These are phyloP conservation scores for Anthopleura xanthogrammica DNA, from an alignment of 92 coral and sea anemone genomes.

Conservation along the genomic window DNA sequence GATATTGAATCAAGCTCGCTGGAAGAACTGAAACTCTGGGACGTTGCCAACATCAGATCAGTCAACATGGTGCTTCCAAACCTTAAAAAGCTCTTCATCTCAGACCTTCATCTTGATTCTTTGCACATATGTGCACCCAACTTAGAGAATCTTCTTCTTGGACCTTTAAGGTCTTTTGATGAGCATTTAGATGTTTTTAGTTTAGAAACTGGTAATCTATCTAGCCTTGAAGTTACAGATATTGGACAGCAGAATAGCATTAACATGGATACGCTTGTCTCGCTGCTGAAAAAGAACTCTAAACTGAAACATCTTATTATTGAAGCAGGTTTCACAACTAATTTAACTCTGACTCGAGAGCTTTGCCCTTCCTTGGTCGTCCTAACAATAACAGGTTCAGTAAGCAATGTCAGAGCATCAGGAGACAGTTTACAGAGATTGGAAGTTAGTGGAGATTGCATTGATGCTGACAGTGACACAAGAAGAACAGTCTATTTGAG, in stretches of 20 bases:
- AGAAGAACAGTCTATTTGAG: slow-evolving; percentile 16
- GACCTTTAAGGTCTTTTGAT: slow-evolving; percentile 36
- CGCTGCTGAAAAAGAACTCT: slow-evolving; percentile 28
- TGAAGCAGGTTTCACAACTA: slow-evolving; percentile 11
- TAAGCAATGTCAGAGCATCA: slow-evolving; percentile 16
- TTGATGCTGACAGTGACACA: slow-evolving; percentile 21
- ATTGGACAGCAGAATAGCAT: slow-evolving; percentile 28
- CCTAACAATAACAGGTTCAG: slow-evolving; percentile 38
- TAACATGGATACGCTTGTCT: slow-evolving; percentile 19
- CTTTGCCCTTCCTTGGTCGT: slow-evolving; percentile 41
- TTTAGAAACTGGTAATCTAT: slow-evolving; percentile 34
- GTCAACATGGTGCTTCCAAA: slow-evolving; percentile 38
- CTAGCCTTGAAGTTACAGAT: slow-evolving; percentile 47
- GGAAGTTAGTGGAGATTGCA: slow-evolving; percentile 50
- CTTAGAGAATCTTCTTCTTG: slow-evolving; percentile 46
- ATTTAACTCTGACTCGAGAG: slow-evolving; percentile 12
- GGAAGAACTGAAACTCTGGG: slow-evolving; percentile 47
- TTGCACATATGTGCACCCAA: slow-evolving; percentile 39
- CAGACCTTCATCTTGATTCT: slow-evolving; percentile 48
- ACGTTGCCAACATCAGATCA: slow-evolving; percentile 39
- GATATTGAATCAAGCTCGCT: slow-evolving; percentile 41
- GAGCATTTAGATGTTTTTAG: slow-evolving; percentile 35
- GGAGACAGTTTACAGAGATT: slow-evolving; percentile 33
- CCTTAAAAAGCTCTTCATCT: slow-evolving; percentile 40
- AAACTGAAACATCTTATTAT: slow-evolving; percentile 19